Evolutionary conservation across 2,113 vertebrate genomes (phyloP).

Genomic region (Proterorhinus semilunaris): DNA sequence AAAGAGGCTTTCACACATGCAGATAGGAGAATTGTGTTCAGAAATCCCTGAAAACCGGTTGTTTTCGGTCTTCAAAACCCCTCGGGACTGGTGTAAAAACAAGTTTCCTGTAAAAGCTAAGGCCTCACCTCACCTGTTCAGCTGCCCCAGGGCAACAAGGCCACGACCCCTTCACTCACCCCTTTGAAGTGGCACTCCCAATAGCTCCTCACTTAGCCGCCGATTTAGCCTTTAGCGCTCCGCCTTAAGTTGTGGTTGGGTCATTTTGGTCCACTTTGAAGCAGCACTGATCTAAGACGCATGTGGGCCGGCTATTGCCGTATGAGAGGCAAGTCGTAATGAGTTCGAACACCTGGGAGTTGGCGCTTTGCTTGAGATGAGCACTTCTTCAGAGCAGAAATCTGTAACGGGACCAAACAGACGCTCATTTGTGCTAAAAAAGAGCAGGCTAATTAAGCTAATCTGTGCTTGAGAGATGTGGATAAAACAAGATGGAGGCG

Average conservation of each 20-base stretch:
- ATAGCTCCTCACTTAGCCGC: constrained; percentile 45
- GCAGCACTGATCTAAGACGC: constrained; percentile 33
- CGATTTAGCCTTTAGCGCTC: constrained; percentile 29
- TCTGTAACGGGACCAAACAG: not conserved
- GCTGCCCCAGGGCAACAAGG: constrained; percentile 34
- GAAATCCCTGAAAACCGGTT: constrained; percentile 17
- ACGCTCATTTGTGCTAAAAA: constrained; percentile 26
- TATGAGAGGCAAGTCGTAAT: constrained; percentile 19
- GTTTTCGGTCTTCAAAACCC: not conserved
- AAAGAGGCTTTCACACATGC: not conserved
- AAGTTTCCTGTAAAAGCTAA: constrained; percentile 9
- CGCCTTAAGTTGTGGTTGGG: constrained; percentile 23
- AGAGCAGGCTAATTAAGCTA: constrained; percentile 31
- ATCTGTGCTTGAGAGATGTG: constrained; percentile 18
- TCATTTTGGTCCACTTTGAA: constrained; percentile 38
- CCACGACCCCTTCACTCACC: constrained; percentile 29
- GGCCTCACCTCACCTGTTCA: constrained; percentile 30
- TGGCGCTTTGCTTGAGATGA: constrained; percentile 28
- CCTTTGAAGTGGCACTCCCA: constrained; percentile 59
- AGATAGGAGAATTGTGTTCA: not conserved
- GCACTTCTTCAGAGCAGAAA: not conserved
- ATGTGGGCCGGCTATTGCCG: constrained; percentile 24
- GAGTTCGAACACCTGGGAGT: constrained; percentile 35
- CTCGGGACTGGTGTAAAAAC: constrained; percentile 24
- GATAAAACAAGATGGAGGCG: constrained; percentile 5